Evolutionary conservation across 2,113 vertebrate species (phyloP), one percentile per base, ranked within the genome.

Genomic region (Corynorhinus townsendii): DNA sequence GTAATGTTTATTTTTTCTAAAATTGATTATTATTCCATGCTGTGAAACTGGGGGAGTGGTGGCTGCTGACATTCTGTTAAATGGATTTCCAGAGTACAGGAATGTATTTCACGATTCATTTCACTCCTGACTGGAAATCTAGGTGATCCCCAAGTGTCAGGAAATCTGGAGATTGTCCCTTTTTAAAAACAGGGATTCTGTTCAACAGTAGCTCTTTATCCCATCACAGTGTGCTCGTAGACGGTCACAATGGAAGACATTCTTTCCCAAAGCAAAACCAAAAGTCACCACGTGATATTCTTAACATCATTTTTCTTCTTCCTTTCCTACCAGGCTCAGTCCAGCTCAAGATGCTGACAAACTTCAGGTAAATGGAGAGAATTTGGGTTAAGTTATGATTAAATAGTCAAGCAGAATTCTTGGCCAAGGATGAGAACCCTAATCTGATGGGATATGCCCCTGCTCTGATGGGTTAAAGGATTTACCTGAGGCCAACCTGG

Each of bases 401-500:
- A 38, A 83, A 52, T 49, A 72, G n/a, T 26, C 87, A 26, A 86
- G 73, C 89, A 35, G 64, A 83, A 35, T 93, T 85, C 43, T 97
- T 98, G 98, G 98, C 98, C 98, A 35, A 98, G 91, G 98, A 98
- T 98, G 98, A 98, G 98, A 98, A 97, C 75, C 83, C 38, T 94
- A 81, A 96, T 97, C 98, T 98, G 98, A 98, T 72, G 96, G 89
- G 40, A 89, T 89, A 95, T 90, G 38, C 26, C 94, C 96, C 75
- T 89, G 87, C 96, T 97, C 82, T 98, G 98, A 99, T 98, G 98
- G 95, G 96, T 98, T 97, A 97, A 98, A 98, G 98, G 98, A 98
- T 98, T 98, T 98, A 98, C 97, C 98, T 98, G 98, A 99, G 98
- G 98, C 98, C 98, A 98, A 97, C 72, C 20, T 68, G 56, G 86